Base-by-base conservation (phyloP, 2,888 invertebrate species). In the Chrysina gloriosa region DNA sequence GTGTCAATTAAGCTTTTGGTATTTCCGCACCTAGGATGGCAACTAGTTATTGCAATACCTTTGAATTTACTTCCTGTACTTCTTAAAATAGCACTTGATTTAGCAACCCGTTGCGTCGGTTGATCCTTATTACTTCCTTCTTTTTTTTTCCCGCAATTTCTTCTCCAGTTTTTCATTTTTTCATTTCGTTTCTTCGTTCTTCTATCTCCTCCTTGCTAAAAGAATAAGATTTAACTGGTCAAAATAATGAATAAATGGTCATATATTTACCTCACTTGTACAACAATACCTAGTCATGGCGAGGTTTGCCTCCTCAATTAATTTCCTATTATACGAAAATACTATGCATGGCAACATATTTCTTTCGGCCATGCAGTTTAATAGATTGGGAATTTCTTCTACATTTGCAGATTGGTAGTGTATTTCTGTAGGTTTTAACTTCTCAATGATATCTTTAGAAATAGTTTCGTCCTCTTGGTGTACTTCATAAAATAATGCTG, bases 341-440 rank as follows among this genome's bases (percentile, higher is more conserved):
- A 74, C 65, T 47, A 75, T 69, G 3, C 72, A 70, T 21, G 75
- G 75, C 45, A 75, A 63, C 71, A 75, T 71, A 31, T 73, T 70
- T 29, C 64, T 50, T 42, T 71, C 27, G 25, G 70, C 61, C 42
- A 75, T 52, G 66, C 42, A 31, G 54, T 68, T 54, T 27, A 69
- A 11, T 42, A 69, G 52, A 5, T 4, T 1, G 9, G 23, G 27
- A 4, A 50, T 47, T 31, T 47, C 31, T 11, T 31, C 16, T 3
- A 34, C 7, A 1, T 5, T 39, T 14, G 14, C 7, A 42, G 6
- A 7, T 3, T 4, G 47, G 4, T 11, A 7, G 7, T n/a, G 14
- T 6, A 39, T 6, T 14, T 14, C 19, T 31, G 23, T 1, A 3
- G 61, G 25, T 2, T 11, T 11, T 23, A 69, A 50, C 11, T 42